phyloP scores from a whole-genome alignment of 2,113 vertebrate genomes.

The Vanacampus margaritifer region DNA sequence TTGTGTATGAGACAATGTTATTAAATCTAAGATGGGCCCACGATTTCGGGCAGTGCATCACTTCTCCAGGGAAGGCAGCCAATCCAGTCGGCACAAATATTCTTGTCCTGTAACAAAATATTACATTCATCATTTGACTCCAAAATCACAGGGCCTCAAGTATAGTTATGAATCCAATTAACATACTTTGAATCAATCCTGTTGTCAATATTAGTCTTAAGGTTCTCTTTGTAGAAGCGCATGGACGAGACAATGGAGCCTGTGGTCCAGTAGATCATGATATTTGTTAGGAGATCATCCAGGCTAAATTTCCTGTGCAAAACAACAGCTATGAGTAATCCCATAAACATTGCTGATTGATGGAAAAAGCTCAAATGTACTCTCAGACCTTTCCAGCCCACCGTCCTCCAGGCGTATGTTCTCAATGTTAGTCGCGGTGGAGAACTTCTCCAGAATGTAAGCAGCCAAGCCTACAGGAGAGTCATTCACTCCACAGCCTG shows the following conservation, averaged over 20 bases:
- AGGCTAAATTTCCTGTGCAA: slow-evolving; percentile 78
- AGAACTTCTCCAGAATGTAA: slow-evolving; percentile 87
- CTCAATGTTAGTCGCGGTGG: slow-evolving; percentile 76
- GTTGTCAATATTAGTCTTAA: slow-evolving; percentile 28
- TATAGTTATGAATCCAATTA: neutral
- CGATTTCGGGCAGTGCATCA: slow-evolving; percentile 66
- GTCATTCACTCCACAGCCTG: slow-evolving; percentile 82
- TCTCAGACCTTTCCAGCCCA: slow-evolving; percentile 77
- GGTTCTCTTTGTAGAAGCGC: slow-evolving; percentile 86
- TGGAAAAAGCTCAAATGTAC: neutral
- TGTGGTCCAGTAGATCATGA: slow-evolving; percentile 90
- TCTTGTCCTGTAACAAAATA: slow-evolving; percentile 55
- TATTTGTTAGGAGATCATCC: slow-evolving; percentile 82
- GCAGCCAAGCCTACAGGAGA: slow-evolving; percentile 84
- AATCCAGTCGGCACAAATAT: slow-evolving; percentile 78
- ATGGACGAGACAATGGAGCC: slow-evolving; percentile 81
- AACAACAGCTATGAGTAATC: neutral
- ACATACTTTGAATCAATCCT: slow-evolving; percentile 63
- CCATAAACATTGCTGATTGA: neutral
- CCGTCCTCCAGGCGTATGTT: slow-evolving; percentile 75
- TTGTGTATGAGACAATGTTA: slow-evolving; percentile 76
- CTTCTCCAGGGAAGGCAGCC: slow-evolving; percentile 79
- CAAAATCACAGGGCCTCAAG: neutral
- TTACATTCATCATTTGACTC: neutral
- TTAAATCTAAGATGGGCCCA: slow-evolving; percentile 69